A percentile compares a stretch with the other conserved stretches of the same genome.
Conservation (phyloP, 2,797 vertebrate species). For the Huso huso region DNA sequence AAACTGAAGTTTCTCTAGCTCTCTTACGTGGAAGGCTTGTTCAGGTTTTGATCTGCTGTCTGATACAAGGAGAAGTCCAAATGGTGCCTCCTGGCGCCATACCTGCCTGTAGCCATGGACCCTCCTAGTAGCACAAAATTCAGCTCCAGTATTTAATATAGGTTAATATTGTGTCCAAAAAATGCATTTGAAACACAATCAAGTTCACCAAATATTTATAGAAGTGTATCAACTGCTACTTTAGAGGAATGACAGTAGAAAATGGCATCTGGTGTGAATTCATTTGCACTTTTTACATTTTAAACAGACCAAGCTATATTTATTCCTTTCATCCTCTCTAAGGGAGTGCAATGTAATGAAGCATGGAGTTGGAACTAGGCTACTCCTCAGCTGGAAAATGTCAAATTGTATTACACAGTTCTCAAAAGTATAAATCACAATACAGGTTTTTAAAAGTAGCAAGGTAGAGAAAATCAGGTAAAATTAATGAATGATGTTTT, state of each 20-base stretch:
- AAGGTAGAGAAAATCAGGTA: background rate
- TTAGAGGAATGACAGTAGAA: conserved; percentile 45
- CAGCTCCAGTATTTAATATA: too few relatives aligned
- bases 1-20: too few relatives aligned
- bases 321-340: conserved; percentile 52
- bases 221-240: conserved; percentile 28
- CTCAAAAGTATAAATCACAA: conserved; percentile 60
- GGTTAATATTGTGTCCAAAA: too few relatives aligned
- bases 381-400: conserved; percentile 70
- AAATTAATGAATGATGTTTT: too few relatives aligned
- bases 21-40: too few relatives aligned
- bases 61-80: too few relatives aligned
- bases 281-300: conserved; percentile 58
- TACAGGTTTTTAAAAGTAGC: conserved; percentile 26
- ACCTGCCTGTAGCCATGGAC: too few relatives aligned
- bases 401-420: conserved; percentile 57
- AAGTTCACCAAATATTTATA: background rate
- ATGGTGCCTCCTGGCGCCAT: too few relatives aligned
- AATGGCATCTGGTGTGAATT: conserved; percentile 51
- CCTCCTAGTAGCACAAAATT: too few relatives aligned
- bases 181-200: too few relatives aligned
- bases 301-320: conserved; percentile 62
- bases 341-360: conserved; percentile 60
- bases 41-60: too few relatives aligned
- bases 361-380: conserved; percentile 59